Percentiles rank a stretch among this genome's conserved stretches.
These are phyloP conservation scores for Folsomia manolachei DNA, from an alignment of 2,888 invertebrate species.

Conservation along the genomic window DNA sequence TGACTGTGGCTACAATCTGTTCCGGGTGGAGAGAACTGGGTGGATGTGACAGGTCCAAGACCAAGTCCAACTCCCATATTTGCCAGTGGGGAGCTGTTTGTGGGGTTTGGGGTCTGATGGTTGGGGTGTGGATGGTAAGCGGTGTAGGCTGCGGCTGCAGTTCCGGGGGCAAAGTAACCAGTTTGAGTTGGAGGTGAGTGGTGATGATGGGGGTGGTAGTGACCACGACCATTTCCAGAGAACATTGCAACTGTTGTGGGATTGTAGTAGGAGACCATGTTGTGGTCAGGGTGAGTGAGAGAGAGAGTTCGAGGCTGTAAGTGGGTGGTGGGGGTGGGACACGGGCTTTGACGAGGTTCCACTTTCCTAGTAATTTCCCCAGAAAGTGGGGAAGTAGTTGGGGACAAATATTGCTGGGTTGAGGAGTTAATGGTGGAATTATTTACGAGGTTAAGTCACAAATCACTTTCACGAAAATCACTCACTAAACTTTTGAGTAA, in stretches of 20 bases:
- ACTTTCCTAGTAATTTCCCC: no score
- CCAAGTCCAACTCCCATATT: constrained; percentile 30
- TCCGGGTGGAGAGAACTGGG: constrained; percentile 49
- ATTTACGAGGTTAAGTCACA: no score
- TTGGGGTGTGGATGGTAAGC: constrained; percentile 39
- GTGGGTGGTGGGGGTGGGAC: no score
- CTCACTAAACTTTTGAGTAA: no score
- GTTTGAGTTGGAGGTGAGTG: constrained; percentile 49
- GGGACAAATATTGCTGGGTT: no score
- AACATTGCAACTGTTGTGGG: constrained; percentile 47
- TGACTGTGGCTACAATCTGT: constrained; percentile 48
- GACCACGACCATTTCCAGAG: constrained; percentile 44
- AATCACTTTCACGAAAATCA: no score
- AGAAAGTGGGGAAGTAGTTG: no score
- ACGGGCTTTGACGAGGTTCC: no score
- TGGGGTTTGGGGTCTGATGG: constrained; percentile 27
- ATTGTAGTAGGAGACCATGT: constrained; percentile 50
- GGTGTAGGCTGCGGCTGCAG: constrained; percentile 26
- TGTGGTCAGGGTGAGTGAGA: constrained; percentile 13
- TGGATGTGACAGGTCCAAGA: constrained; percentile 32
- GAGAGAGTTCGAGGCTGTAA: no score
- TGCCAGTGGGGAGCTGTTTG: constrained; percentile 30
- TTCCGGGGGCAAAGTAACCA: constrained; percentile 46
- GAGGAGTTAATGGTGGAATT: no score
- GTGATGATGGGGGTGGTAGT: constrained; percentile 46